Base-by-base conservation (phyloP, 2,113 vertebrate genomes). In the Melierax canorus region DNA sequence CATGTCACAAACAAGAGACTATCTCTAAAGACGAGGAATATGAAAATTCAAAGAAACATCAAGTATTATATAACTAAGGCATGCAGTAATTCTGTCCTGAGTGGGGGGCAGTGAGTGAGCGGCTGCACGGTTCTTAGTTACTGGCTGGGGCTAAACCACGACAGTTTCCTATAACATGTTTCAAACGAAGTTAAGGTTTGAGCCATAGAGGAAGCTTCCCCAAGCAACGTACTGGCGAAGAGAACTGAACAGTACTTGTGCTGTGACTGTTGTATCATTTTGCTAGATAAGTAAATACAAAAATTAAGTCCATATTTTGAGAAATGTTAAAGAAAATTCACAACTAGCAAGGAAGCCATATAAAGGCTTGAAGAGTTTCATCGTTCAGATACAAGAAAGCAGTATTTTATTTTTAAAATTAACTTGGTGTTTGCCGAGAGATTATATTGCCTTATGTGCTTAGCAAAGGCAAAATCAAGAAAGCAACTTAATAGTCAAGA, bases 151-250 rank as follows among this genome's bases (percentile, higher is more conserved):
- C 26, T 53, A 53, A 53, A 53, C 51, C 51, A 53, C 3, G 0
- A 29, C 51, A 17, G 13, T 27, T 86, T 66, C 41, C 41, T 79
- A 0, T 5, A 53, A 84, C 9, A 10, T 18, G 50, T 27, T 67
- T 82, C 11, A 64, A 62, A 68, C 12, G 1, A 73, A 76, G 55
- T 34, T 39, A 16, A 80, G 16, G 41, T 50, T 32, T 73, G 18
- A 85, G 11, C 4, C 79, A 48, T 1, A 76, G 16, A 62, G 12
- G 11, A 77, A 10, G 6, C 15, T 51, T 78, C 29, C 13, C 9
- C 59, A 69, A 13, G 12, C 16, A 84, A 23, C 0, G 2, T 6
- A 46, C 1, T 4, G 29, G 8, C 4, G 9, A 23, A 66, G 20
- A 56, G 32, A 76, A 86, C 3, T 4, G 12, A 77, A 60, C 6